phyloP scores from a whole-genome alignment of 1,140 invertebrate genomes.

The Drosophila tani region DNA sequence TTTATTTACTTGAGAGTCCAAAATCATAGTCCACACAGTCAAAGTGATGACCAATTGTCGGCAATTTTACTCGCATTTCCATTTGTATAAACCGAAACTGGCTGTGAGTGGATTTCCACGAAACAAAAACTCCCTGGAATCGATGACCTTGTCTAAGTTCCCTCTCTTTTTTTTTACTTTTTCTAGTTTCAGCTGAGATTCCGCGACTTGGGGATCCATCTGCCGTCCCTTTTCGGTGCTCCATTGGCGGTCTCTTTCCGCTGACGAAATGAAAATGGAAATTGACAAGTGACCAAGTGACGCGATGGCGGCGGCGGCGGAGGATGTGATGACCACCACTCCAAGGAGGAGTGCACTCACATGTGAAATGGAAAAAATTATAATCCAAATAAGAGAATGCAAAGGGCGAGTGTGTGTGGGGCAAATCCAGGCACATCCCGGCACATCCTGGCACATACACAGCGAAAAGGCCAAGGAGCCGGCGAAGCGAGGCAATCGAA shows the following conservation, averaged over 20 bases:
- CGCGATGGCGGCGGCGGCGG: not conserved
- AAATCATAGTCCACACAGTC: not conserved
- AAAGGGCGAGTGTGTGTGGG: slow-evolving; percentile 36
- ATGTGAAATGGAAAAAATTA: slow-evolving; percentile 84
- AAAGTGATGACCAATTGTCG: not conserved
- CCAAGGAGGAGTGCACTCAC: slow-evolving; percentile 74
- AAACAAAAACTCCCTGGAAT: slow-evolving; percentile 1
- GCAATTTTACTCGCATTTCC: not conserved
- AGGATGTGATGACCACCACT: slow-evolving; percentile 22
- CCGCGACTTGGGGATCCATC: slow-evolving; percentile 4
- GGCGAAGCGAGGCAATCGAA: slow-evolving; percentile 41
- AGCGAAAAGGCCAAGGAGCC: slow-evolving; percentile 15
- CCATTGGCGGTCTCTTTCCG: slow-evolving; percentile 6
- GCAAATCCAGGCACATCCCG: not conserved
- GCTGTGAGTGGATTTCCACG: not conserved
- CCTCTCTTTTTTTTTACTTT: not conserved
- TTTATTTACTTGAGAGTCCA: no score
- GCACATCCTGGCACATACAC: not conserved
- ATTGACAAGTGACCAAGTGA: slow-evolving; percentile 68
- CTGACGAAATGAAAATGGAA: slow-evolving; percentile 67
- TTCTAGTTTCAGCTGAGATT: slow-evolving; percentile 21
- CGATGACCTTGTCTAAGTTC: slow-evolving; percentile 31
- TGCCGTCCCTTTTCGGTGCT: not conserved
- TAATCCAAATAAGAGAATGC: slow-evolving; percentile 83
- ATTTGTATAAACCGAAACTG: slow-evolving; percentile 2